Evolutionary conservation across 1,140 invertebrate species (phyloP), one percentile per base, ranked within the genome.

Genomic region (Cardiocondyla obscurior): DNA sequence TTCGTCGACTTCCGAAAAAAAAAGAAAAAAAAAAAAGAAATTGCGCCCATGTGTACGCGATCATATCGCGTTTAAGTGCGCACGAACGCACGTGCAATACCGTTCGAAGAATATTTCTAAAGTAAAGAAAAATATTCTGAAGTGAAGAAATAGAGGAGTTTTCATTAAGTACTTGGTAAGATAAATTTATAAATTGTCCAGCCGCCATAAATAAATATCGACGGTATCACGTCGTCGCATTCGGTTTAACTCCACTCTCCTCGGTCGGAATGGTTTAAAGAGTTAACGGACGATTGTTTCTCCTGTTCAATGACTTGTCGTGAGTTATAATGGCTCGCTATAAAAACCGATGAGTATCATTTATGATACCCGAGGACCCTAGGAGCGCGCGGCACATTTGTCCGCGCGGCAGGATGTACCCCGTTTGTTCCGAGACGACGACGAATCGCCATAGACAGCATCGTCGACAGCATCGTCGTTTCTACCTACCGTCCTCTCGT

Each of bases 1-100:
- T 74, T 74, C 57, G 39, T 25, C n/a, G 72, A 74, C 55, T 74
- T 46, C 36, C 39, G 70, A 74, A 74, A 74, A 62, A n/a, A n/a
- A n/a, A n/a, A n/a, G n/a, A n/a, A n/a, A n/a, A n/a, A n/a, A n/a
- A n/a, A n/a, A n/a, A n/a, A n/a, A n/a, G n/a, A n/a, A 74, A 62
- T 44, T 62, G 72, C 53, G 53, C 33, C 25, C 36, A 73, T 73
- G 53, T 58, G 33, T 19, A n/a, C n/a, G 16, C 25, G 55, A 62
- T 74, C 16, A 12, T 62, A 74, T 74, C 55, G 39, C 55, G 39
- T n/a, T 14, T 1, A 28, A 55, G 39, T 60, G 16, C 33, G 25
- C 10, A 28, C 55, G n/a, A 60, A 33, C n/a, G 57, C 36, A 30
- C 30, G 39, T 55, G 22, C 3, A 46, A n/a, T n/a, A n/a, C n/a